phyloP scores from a whole-genome alignment of 2,797 vertebrate genomes.

The Coluber constrictor region DNA sequence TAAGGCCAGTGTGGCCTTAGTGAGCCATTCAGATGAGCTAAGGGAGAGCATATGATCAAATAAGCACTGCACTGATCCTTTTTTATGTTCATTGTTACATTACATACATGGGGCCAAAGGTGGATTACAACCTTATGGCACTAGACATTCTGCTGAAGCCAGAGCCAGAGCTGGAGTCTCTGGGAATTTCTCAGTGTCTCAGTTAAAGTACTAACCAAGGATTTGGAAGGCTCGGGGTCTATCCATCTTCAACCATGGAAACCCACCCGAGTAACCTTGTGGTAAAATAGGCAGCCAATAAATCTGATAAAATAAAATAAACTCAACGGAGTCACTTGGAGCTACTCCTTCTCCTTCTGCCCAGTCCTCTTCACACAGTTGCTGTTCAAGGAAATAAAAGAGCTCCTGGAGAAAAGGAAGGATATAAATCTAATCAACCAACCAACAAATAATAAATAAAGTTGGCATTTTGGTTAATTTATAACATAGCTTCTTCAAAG shows the following conservation, averaged over 20 bases:
- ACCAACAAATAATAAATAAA: background rate
- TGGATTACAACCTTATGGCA: background rate
- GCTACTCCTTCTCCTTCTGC: background rate
- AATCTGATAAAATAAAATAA: background rate
- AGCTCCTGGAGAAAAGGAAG: background rate
- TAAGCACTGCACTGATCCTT: background rate
- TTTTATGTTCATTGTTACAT: background rate
- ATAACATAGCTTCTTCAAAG: background rate
- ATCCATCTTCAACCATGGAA: background rate
- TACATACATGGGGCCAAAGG: background rate
- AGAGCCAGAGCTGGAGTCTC: background rate
- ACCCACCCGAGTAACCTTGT: background rate
- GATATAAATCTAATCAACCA: background rate
- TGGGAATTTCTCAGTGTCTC: background rate
- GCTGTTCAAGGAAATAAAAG: background rate
- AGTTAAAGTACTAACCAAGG: background rate
- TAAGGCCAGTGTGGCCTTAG: background rate
- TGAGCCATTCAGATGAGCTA: background rate
- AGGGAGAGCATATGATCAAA: background rate
- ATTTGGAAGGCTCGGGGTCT: background rate
- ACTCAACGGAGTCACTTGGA: background rate
- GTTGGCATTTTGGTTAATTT: background rate
- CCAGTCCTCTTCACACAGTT: background rate
- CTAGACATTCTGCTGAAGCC: background rate
- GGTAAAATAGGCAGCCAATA: background rate